These are phyloP conservation scores for Resseliella maxima DNA, from an alignment of 2,888 invertebrate species.

Conservation along the genomic window DNA sequence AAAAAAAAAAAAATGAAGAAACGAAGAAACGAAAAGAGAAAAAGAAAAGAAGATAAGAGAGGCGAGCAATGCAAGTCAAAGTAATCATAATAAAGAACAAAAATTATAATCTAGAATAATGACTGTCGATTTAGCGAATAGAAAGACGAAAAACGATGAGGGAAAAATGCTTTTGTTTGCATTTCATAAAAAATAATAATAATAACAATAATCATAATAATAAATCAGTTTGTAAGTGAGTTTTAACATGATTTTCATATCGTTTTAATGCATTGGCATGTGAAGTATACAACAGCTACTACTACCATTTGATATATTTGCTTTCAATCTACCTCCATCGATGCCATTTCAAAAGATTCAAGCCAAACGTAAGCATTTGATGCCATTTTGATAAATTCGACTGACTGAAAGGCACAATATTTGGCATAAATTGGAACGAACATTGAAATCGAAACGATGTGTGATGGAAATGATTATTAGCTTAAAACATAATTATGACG, in stretches of 20 bases:
- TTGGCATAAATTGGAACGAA: not conserved
- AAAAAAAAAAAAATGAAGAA: too few relatives aligned
- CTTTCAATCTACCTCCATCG: not conserved
- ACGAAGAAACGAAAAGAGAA: too few relatives aligned
- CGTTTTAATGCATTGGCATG: slow-evolving; percentile 19
- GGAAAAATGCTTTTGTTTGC: slow-evolving; percentile 27
- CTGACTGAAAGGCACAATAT: not conserved
- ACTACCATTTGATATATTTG: not conserved
- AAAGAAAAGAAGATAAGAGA: too few relatives aligned
- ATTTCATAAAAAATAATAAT: slow-evolving; percentile 16
- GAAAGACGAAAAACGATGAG: not conserved
- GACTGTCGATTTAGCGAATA: not conserved
- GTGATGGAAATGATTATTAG: slow-evolving; percentile 40
- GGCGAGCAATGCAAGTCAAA: slow-evolving; percentile 22
- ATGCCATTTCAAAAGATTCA: not conserved
- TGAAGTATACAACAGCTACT: not conserved
- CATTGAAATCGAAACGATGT: slow-evolving; percentile 2
- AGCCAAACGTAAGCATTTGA: not conserved
- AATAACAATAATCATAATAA: slow-evolving; percentile 7
- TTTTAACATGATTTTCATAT: slow-evolving; percentile 13
- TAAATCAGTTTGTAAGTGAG: slow-evolving; percentile 21
- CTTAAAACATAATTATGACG: slow-evolving; percentile 18
- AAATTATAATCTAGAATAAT: slow-evolving; percentile 17
- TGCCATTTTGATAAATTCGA: not conserved
- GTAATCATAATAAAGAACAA: slow-evolving; percentile 38